Evolutionary conservation across 2,797 vertebrate genomes (phyloP).

Genomic region (Diplodus sargus): DNA sequence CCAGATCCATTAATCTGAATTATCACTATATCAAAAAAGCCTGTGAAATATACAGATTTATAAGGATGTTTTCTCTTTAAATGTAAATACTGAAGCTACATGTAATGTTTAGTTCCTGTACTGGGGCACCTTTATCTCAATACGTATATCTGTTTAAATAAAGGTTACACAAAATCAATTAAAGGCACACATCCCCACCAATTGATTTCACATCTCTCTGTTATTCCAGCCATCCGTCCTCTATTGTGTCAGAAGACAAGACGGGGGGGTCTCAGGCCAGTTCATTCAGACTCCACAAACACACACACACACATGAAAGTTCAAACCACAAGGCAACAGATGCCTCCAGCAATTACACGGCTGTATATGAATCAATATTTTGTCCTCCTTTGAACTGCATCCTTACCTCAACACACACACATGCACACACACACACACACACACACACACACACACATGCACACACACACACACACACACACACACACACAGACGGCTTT

Average conservation of each 20-base stretch:
- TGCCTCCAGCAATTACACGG: slow-evolving; percentile 71
- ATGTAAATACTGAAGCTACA: background rate
- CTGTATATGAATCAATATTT: slow-evolving; percentile 74
- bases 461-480: slow-evolving; percentile 16
- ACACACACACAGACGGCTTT: slow-evolving; percentile 24
- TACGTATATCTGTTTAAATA: slow-evolving; percentile 19
- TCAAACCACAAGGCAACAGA: slow-evolving; percentile 63
- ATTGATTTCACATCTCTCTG: slow-evolving; percentile 55
- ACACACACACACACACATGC: slow-evolving; percentile 22
- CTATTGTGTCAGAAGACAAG: slow-evolving; percentile 57
- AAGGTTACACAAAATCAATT: slow-evolving; percentile 41
- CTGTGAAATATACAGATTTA: background rate
- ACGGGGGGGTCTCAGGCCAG: background rate
- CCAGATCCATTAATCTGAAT: slow-evolving; percentile 2
- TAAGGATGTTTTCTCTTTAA: background rate
- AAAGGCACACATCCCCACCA: slow-evolving; percentile 12
- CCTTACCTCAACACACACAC: slow-evolving; percentile 11
- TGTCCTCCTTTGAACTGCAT: slow-evolving; percentile 62
- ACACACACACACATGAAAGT: slow-evolving; percentile 37
- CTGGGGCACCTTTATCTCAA: slow-evolving; percentile 17
- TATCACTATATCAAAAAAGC: background rate
- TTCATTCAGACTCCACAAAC: slow-evolving; percentile 54
- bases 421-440: slow-evolving; percentile 9
- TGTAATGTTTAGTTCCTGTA: background rate
- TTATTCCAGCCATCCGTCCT: slow-evolving; percentile 22